phyloP scores from a whole-genome alignment of 2,113 vertebrate species.

The Bufo gargarizans region DNA sequence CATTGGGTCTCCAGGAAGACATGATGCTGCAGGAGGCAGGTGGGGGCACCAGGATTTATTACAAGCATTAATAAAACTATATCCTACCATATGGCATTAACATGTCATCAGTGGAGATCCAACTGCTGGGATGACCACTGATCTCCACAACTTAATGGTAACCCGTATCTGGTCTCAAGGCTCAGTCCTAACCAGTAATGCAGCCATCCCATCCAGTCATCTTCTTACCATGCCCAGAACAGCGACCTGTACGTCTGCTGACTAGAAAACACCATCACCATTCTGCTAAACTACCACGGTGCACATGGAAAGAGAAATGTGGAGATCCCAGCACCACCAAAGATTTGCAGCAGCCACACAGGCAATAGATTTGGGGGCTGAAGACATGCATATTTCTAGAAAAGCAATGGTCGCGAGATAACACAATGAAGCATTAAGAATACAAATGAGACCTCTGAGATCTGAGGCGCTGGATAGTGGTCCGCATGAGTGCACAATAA shows the following conservation, averaged over 20 bases:
- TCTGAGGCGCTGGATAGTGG: background rate
- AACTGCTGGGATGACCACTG: background rate
- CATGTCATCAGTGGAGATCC: background rate
- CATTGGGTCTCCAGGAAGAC: too few relatives aligned
- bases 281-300: conserved; percentile 45
- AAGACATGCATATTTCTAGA: conserved; percentile 5
- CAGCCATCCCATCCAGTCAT: background rate
- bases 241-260: background rate
- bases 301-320: conserved; percentile 12
- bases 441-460: conserved; percentile 7
- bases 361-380: background rate
- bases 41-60: background rate
- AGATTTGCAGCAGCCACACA: background rate
- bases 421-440: background rate
- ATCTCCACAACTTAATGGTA: background rate
- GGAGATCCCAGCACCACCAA: conserved; percentile 22
- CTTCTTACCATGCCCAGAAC: background rate
- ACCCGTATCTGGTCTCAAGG: background rate
- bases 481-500: background rate
- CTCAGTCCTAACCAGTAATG: background rate
- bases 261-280: conserved; percentile 7
- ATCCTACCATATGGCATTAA: background rate
- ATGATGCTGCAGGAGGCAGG: background rate
- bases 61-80: too few relatives aligned
- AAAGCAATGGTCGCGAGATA: background rate